Evolutionary conservation across 2,888 invertebrate genomes (phyloP).

Genomic region (Mesorhabditis belari): DNA sequence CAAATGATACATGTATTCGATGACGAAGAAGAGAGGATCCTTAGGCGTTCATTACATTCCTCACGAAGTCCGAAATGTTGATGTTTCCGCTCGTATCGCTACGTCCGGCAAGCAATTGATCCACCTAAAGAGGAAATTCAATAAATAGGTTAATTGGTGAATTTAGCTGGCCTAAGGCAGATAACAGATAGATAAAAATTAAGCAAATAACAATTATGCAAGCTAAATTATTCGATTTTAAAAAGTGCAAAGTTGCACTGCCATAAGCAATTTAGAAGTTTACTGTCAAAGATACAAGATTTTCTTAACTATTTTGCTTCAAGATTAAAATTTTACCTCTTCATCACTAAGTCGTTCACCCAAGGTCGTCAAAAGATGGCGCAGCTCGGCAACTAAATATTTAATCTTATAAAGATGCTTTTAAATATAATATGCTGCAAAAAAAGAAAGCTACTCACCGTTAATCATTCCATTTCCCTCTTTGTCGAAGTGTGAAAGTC

Average conservation of each 20-base stretch:
- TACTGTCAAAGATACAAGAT: neutral
- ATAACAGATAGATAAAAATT: too few species aligned
- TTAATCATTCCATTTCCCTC: slow-evolving; percentile 98
- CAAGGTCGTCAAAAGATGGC: slow-evolving; percentile 92
- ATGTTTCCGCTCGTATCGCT: slow-evolving; percentile 98
- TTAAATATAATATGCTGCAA: too few species aligned
- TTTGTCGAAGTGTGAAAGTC: slow-evolving; percentile 94
- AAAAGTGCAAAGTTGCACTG: too few species aligned
- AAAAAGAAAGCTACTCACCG: too few species aligned
- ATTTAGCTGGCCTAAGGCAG: too few species aligned
- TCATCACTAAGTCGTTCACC: slow-evolving; percentile 76
- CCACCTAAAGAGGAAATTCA: slow-evolving; percentile 61
- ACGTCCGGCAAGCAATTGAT: slow-evolving; percentile 86
- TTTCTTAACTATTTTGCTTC: too few species aligned
- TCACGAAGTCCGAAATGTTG: slow-evolving; percentile 78
- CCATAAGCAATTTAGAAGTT: too few species aligned
- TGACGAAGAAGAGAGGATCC: neutral
- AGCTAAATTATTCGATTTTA: too few species aligned
- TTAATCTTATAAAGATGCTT: too few species aligned
- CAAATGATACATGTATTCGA: neutral
- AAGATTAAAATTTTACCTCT: slow-evolving; percentile 52
- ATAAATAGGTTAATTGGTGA: too few species aligned
- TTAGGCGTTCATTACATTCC: slow-evolving; percentile 79
- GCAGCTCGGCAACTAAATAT: slow-evolving; percentile 92
- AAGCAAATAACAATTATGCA: too few species aligned